A percentile compares a stretch with the other conserved stretches of the same genome.
phyloP scores from a whole-genome alignment of 2,113 vertebrate genomes.

The Felis chaus region DNA sequence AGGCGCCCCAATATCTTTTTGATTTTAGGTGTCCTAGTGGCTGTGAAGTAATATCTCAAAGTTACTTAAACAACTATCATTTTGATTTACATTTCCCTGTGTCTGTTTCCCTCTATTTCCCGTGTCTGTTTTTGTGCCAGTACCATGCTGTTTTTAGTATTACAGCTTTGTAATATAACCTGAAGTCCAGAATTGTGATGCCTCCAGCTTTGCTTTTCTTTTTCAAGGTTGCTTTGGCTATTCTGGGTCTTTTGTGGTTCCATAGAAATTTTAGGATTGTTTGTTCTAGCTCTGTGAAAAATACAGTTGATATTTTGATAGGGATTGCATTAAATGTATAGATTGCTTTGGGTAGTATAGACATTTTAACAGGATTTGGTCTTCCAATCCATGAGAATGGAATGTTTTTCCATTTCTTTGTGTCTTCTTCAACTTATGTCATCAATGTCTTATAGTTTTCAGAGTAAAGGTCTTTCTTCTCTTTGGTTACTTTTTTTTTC shows the following conservation, averaged over 20 bases:
- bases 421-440: background rate
- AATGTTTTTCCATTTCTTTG: background rate
- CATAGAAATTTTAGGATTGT: background rate
- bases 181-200: background rate
- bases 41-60: background rate
- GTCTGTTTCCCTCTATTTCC: background rate
- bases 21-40: background rate
- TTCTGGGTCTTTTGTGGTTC: background rate
- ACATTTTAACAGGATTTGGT: background rate
- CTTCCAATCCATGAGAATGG: background rate
- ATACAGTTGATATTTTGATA: background rate
- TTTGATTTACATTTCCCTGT: background rate
- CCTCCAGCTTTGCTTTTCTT: background rate
- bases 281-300: background rate
- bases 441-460: background rate
- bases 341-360: background rate
- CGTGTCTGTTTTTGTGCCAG: background rate
- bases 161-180: background rate
- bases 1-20: background rate
- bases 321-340: background rate
- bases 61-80: background rate
- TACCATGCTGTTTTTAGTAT: background rate
- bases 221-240: background rate
- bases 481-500: background rate
- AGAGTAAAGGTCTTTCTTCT: background rate